Base-by-base conservation (phyloP, 2,113 vertebrate genomes). In the Chrysochloris asiatica region DNA sequence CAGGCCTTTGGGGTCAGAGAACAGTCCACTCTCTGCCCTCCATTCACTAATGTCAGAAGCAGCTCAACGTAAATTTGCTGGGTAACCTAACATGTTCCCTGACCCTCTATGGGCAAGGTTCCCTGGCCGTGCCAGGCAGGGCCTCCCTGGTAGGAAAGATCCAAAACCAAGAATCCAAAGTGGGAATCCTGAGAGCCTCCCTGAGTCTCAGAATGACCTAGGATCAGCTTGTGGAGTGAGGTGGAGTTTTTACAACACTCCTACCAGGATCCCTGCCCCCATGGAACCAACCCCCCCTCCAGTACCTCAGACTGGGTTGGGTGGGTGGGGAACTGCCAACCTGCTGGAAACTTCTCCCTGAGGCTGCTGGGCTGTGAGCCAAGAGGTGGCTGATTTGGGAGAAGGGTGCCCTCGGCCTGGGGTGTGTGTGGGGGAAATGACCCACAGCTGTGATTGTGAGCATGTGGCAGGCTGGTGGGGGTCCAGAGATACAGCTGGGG, bases 401-500 rank as follows among this genome's bases (percentile, higher is more conserved):
- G 59, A 36, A 19, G 12, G 56, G 61, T 45, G 36, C 4, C n/a
- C n/a, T 36, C 36, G 8, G 1, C 10, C 36, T 13, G 33, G 16
- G 13, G 8, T 19, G 50, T 77, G 13, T 16, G 59, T 56, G 54
- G n/a, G n/a, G 22, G 33, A 19, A 5, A 2, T 1, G 17, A 72
- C 2, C 43, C 54, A 78, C 63, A 8, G 0, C 0, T 24, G 30
- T 3, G 4, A 38, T n/a, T 2, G 36, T 19, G 36, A 11, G 3
- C 10, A 0, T 0, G 1, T 0, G 4, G 54, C 33, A 11, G 19
- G 48, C 36, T 0, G 2, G n/a, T 0, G 11, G 12, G 77, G 26
- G 38, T 12, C 8, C 6, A 8, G 19, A 59, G 50, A 9, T 3
- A 17, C 54, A 19, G 54, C 24, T 7, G 9, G 24, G 41, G 11